phyloP scores from a whole-genome alignment of 2,113 vertebrate genomes.

The Ameiurus melas region DNA sequence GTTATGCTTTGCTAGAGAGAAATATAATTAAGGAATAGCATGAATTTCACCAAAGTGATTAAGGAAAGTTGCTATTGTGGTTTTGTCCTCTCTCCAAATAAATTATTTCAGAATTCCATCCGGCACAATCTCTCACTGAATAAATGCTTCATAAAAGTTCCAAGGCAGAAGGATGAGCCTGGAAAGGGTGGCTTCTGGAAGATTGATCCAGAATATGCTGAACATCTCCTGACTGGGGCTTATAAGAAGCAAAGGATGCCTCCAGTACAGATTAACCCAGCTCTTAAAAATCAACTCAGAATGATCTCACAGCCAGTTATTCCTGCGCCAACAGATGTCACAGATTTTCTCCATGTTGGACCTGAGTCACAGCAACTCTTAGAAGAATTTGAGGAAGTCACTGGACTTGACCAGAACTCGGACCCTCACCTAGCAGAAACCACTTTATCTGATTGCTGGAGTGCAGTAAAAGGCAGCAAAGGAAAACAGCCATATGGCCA shows the following conservation, averaged over 20 bases:
- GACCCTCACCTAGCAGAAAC: constrained; percentile 61
- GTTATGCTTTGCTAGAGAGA: constrained; percentile 26
- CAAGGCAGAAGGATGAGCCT: constrained; percentile 91
- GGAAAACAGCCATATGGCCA: constrained; percentile 73
- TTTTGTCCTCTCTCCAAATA: constrained; percentile 39
- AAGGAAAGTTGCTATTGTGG: background rate
- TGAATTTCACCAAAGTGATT: background rate
- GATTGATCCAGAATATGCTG: constrained; percentile 90
- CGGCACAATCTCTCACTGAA: constrained; percentile 96
- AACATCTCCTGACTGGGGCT: constrained; percentile 83
- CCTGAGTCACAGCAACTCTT: constrained; percentile 83
- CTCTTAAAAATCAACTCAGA: constrained; percentile 70
- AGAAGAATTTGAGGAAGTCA: constrained; percentile 83
- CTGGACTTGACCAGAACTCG: constrained; percentile 72
- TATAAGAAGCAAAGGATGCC: constrained; percentile 86
- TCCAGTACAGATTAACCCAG: constrained; percentile 84
- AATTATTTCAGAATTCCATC: constrained; percentile 85
- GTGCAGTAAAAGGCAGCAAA: constrained; percentile 69
- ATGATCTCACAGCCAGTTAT: constrained; percentile 30
- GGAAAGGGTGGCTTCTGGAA: constrained; percentile 97
- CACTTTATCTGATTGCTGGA: constrained; percentile 69
- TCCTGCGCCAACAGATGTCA: constrained; percentile 31
- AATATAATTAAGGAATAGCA: background rate
- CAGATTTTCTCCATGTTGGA: constrained; percentile 62
- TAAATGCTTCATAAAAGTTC: constrained; percentile 98